Conservation (phyloP, 2,113 vertebrate genomes). For the Jacana jacana region DNA sequence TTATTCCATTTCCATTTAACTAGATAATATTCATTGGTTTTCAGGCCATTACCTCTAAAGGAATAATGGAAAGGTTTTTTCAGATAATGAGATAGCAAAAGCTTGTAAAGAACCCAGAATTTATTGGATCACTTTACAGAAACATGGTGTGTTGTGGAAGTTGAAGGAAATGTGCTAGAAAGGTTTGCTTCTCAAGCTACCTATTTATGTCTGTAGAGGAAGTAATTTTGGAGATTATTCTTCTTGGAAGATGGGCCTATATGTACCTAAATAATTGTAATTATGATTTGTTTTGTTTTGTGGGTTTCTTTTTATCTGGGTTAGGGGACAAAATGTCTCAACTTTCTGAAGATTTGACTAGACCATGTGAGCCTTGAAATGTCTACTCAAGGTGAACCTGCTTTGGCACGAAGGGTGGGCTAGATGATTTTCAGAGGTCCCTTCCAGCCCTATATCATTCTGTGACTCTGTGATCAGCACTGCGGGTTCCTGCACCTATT, state of each 20-base stretch:
- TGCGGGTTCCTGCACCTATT: too few relatives aligned
- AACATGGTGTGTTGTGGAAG: neutral
- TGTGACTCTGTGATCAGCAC: too few relatives aligned
- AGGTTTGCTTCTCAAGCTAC: neutral
- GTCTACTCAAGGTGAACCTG: too few relatives aligned
- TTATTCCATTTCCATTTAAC: neutral
- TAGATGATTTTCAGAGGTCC: too few relatives aligned
- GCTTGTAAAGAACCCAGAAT: neutral
- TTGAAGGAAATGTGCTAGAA: neutral
- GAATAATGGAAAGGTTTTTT: neutral
- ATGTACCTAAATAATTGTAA: neutral
- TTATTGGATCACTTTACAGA: neutral
- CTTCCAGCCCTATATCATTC: too few relatives aligned
- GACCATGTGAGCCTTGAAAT: neutral
- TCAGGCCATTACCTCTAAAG: neutral
- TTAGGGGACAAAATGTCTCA: neutral
- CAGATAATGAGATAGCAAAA: neutral
- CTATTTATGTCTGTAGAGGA: neutral
- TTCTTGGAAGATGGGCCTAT: neutral
- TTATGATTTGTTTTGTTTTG: neutral
- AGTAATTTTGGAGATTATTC: neutral
- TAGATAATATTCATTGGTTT: neutral
- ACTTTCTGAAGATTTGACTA: neutral
- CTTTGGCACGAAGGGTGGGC: too few relatives aligned
- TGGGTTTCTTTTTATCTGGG: neutral